phyloP scores from a whole-genome alignment of 2,113 vertebrate genomes.

The Hippocampus mohnikei region DNA sequence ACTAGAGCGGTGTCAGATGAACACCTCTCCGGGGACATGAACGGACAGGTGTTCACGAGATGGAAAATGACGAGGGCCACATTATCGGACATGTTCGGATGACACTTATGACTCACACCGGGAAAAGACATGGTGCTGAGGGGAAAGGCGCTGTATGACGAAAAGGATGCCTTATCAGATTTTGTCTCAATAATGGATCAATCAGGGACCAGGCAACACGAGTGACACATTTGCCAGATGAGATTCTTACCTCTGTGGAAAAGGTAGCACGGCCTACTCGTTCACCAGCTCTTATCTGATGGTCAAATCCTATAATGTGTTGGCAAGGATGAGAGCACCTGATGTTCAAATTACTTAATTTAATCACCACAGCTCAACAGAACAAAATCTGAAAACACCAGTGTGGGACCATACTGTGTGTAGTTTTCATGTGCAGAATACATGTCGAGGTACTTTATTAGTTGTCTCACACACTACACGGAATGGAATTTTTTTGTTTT shows the following conservation, averaged over 20 bases:
- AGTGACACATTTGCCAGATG: slow-evolving; percentile 39
- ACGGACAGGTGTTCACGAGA: slow-evolving; percentile 39
- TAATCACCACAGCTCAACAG: too few species aligned
- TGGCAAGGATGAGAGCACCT: too few species aligned
- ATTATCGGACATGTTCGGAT: slow-evolving; percentile 21
- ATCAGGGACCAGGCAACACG: slow-evolving; percentile 36
- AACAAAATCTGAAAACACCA: too few species aligned
- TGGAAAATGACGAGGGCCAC: slow-evolving; percentile 17
- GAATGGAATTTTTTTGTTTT: too few species aligned
- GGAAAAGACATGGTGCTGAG: slow-evolving; percentile 24
- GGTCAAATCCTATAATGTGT: neutral
- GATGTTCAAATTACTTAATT: too few species aligned
- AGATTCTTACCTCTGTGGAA: neutral
- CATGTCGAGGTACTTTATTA: too few species aligned
- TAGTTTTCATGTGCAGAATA: too few species aligned
- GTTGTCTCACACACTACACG: too few species aligned
- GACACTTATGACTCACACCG: slow-evolving; percentile 38
- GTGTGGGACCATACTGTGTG: too few species aligned
- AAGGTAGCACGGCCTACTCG: neutral
- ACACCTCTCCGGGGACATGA: slow-evolving; percentile 3
- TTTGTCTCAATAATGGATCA: slow-evolving; percentile 57
- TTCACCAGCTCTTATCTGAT: neutral
- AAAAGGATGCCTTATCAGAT: slow-evolving; percentile 50
- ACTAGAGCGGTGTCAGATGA: slow-evolving; percentile 35
- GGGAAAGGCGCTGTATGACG: slow-evolving; percentile 51